Conservation (phyloP, 1,140 invertebrate species). For the Eriosoma lanigerum region DNA sequence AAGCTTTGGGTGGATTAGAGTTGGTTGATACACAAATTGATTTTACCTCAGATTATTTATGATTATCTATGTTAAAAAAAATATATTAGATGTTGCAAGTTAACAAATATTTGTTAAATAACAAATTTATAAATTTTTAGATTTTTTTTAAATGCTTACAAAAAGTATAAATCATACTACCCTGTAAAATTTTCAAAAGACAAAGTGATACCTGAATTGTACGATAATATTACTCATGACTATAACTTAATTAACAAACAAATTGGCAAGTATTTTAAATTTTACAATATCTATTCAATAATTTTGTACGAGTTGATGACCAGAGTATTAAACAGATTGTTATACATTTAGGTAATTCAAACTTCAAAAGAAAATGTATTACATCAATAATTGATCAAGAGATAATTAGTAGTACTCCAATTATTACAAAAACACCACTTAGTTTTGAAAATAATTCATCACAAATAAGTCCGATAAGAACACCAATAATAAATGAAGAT, state of each 20-base stretch:
- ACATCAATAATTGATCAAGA: not conserved
- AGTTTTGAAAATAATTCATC: not conserved
- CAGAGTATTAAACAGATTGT: not conserved
- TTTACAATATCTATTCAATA: not conserved
- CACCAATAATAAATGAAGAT: not conserved
- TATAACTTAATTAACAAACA: not conserved
- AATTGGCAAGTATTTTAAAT: not conserved
- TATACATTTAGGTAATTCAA: not conserved
- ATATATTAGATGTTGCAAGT: no score
- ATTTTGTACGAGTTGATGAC: not conserved
- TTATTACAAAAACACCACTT: no score
- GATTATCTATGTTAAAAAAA: no score
- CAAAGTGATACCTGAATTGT: not conserved
- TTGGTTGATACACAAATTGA: no score
- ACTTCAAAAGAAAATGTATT: not conserved
- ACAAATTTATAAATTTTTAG: no score
- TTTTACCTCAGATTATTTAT: no score
- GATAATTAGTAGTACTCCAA: constrained; percentile 3
- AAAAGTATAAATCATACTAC: constrained; percentile 21
- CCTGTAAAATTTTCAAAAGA: not conserved
- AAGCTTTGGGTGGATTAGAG: no score
- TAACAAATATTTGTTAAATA: no score
- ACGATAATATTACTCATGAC: not conserved
- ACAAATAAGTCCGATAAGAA: not conserved
- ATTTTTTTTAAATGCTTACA: constrained; percentile 22